phyloP scores from a whole-genome alignment of 2,797 vertebrate genomes.

The Sebastiscus albofasciatus region DNA sequence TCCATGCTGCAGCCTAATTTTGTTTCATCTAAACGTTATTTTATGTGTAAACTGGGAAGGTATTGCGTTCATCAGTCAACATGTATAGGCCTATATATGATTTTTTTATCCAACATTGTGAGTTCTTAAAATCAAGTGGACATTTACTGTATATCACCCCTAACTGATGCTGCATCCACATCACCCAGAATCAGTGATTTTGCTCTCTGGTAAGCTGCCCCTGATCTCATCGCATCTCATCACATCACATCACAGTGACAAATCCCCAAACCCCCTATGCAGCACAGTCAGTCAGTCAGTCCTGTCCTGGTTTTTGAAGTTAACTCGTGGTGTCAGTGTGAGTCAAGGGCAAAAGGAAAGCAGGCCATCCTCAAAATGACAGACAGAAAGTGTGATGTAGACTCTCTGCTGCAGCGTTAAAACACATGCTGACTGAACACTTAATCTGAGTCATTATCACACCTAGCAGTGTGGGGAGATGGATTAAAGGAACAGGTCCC shows the following conservation, averaged over 20 bases:
- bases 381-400: background rate
- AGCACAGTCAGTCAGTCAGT: constrained; percentile 36
- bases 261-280: constrained; percentile 39
- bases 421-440: background rate
- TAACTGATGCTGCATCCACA: background rate
- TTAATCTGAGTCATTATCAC: background rate
- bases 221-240: constrained; percentile 45
- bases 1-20: background rate
- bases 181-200: background rate
- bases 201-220: background rate
- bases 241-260: constrained; percentile 32
- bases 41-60: background rate
- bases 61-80: background rate
- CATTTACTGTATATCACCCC: background rate
- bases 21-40: background rate
- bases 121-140: background rate
- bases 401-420: background rate
- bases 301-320: constrained; percentile 50
- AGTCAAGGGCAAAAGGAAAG: constrained; percentile 47
- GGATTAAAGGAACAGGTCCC: background rate
- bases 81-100: background rate
- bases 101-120: background rate
- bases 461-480: background rate
- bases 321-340: constrained; percentile 39
- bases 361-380: background rate